These are phyloP conservation scores for Felis chaus DNA, from an alignment of 2,113 vertebrate species.

Conservation along the genomic window DNA sequence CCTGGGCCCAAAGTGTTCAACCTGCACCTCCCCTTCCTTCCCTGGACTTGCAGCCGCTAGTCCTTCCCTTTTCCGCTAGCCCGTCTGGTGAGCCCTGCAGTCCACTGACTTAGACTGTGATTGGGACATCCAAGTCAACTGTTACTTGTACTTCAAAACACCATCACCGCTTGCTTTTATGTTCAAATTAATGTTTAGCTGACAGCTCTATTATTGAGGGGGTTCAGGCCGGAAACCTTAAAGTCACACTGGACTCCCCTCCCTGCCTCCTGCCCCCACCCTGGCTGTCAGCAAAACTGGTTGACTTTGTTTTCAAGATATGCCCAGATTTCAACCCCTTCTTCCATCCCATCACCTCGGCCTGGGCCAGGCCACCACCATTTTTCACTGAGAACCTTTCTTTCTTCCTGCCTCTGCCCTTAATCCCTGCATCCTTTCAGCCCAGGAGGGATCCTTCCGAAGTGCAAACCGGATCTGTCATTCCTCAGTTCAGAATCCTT, in stretches of 20 bases:
- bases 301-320: background rate
- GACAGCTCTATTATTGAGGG: background rate
- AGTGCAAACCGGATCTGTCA: background rate
- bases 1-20: accelerated
- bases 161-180: background rate
- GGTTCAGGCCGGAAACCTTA: background rate
- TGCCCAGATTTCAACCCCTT: background rate
- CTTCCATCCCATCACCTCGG: background rate
- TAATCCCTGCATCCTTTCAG: background rate
- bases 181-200: background rate
- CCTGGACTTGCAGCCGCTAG: background rate
- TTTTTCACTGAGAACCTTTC: background rate
- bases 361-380: background rate
- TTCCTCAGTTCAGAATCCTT: background rate
- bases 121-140: background rate
- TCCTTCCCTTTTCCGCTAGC: background rate
- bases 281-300: background rate
- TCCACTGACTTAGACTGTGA: background rate
- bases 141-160: background rate
- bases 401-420: background rate
- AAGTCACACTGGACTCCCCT: background rate
- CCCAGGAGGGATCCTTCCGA: background rate
- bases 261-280: background rate
- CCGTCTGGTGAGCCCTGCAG: background rate
- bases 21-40: background rate